Evolutionary conservation across 2,113 vertebrate species (phyloP).

Genomic region (Etia nguti): DNA sequence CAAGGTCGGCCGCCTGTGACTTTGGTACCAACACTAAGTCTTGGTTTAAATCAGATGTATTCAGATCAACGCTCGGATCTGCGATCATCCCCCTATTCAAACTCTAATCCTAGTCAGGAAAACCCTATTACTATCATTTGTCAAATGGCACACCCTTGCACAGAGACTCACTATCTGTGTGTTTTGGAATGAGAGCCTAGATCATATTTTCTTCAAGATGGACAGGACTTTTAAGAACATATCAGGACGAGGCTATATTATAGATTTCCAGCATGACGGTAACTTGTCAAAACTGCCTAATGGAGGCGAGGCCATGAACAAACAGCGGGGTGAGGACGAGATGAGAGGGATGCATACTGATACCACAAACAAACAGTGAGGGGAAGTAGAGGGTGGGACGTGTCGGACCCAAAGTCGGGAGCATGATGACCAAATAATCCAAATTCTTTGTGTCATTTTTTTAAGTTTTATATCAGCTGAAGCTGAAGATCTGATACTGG

Average conservation of each 20-base stretch:
- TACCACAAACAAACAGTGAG: conserved; percentile 45
- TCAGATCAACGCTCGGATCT: neutral
- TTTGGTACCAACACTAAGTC: neutral
- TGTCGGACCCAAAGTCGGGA: conserved; percentile 32
- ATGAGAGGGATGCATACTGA: conserved; percentile 16
- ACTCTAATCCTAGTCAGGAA: neutral
- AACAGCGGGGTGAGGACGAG: neutral
- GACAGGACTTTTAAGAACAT: neutral
- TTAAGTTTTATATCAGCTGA: conserved; percentile 2
- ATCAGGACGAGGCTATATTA: conserved; percentile 7
- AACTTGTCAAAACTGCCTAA: conserved; percentile 44
- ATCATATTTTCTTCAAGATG: conserved; percentile 29
- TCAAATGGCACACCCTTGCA: conserved; percentile 3
- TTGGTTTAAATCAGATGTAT: neutral
- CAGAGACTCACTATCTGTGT: conserved; percentile 5
- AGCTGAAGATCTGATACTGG: neutral
- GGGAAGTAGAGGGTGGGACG: conserved; percentile 50
- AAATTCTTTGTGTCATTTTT: too few species aligned
- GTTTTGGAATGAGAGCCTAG: neutral
- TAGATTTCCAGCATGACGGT: neutral
- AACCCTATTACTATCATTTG: neutral
- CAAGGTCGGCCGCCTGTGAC: neutral
- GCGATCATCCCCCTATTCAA: neutral
- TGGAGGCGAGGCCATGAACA: conserved; percentile 1
- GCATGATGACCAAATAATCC: conserved; percentile 49